These are phyloP conservation scores for Lutjanus erythropterus DNA, from an alignment of 2,113 vertebrate species.

Conservation along the genomic window DNA sequence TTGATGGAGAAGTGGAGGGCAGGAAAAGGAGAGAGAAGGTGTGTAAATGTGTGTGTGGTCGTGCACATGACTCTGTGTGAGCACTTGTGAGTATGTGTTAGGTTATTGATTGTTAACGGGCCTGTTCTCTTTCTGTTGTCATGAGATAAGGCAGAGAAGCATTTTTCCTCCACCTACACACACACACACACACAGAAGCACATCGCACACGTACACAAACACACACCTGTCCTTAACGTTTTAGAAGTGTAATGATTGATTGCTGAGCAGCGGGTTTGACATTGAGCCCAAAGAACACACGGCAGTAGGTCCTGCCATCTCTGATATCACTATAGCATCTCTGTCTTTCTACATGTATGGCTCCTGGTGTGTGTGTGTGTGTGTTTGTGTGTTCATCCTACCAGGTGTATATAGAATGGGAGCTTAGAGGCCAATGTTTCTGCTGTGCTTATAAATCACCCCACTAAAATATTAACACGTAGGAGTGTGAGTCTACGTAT, in stretches of 20 bases:
- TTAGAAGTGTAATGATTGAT: constrained; percentile 77
- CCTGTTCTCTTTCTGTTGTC: constrained; percentile 79
- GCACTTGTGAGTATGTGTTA: constrained; percentile 68
- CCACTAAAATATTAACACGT: constrained; percentile 79
- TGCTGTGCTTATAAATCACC: constrained; percentile 74
- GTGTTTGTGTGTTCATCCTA: constrained; percentile 50
- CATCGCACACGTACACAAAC: constrained; percentile 4
- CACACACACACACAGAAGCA: constrained; percentile 23
- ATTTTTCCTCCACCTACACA: constrained; percentile 51
- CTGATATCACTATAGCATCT: constrained; percentile 58
- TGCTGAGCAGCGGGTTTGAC: constrained; percentile 78
- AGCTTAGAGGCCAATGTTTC: constrained; percentile 73
- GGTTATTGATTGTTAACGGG: constrained; percentile 80
- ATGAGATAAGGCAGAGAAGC: constrained; percentile 77
- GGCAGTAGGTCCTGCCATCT: constrained; percentile 70
- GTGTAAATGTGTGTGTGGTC: constrained; percentile 32
- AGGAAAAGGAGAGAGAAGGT: constrained; percentile 34
- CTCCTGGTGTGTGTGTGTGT: constrained; percentile 17
- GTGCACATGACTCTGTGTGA: constrained; percentile 1
- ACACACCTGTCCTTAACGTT: constrained; percentile 67
- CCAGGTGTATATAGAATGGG: constrained; percentile 59
- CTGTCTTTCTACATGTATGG: constrained; percentile 52
- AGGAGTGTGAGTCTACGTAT: constrained; percentile 50
- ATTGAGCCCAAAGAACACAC: constrained; percentile 77
- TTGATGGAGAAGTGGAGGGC: constrained; percentile 56